Evolutionary conservation across 2,797 vertebrate species (phyloP).

Genomic region (Harpagifer antarcticus): DNA sequence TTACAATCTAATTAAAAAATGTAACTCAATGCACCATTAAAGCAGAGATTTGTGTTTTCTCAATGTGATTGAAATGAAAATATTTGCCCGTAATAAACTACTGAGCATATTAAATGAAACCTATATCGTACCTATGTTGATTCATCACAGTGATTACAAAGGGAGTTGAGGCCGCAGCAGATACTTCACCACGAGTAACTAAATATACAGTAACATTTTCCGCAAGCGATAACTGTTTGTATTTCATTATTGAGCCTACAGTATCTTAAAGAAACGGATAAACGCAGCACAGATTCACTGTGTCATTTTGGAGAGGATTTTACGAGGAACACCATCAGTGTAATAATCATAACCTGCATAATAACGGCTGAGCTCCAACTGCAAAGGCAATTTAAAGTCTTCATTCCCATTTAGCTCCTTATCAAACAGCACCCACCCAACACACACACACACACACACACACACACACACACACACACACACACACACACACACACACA

Average conservation of each 20-base stretch:
- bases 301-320: slow-evolving; percentile 44
- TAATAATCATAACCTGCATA: slow-evolving; percentile 62
- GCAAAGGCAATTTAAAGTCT: slow-evolving; percentile 66
- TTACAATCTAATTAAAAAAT: not conserved
- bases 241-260: slow-evolving; percentile 7
- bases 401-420: slow-evolving; percentile 65
- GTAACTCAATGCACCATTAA: not conserved
- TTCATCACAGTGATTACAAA: not conserved
- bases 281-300: slow-evolving; percentile 26
- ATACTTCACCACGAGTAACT: not conserved
- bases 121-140: not conserved
- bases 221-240: slow-evolving; percentile 17
- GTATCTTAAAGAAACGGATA: slow-evolving; percentile 28
- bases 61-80: slow-evolving; percentile 2
- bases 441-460: not conserved
- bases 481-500: slow-evolving; percentile 15
- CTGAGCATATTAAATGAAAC: not conserved
- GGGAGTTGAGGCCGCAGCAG: not conserved
- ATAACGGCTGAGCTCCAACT: slow-evolving; percentile 49
- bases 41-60: not conserved
- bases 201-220: slow-evolving; percentile 20
- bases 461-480: not conserved
- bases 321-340: slow-evolving; percentile 49
- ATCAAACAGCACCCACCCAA: slow-evolving; percentile 40
- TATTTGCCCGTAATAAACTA: slow-evolving; percentile 22